Evolutionary conservation across 2,797 vertebrate genomes (phyloP), one percentile per base, ranked within the genome.

Genomic region (Rhyacichthys aspro): DNA sequence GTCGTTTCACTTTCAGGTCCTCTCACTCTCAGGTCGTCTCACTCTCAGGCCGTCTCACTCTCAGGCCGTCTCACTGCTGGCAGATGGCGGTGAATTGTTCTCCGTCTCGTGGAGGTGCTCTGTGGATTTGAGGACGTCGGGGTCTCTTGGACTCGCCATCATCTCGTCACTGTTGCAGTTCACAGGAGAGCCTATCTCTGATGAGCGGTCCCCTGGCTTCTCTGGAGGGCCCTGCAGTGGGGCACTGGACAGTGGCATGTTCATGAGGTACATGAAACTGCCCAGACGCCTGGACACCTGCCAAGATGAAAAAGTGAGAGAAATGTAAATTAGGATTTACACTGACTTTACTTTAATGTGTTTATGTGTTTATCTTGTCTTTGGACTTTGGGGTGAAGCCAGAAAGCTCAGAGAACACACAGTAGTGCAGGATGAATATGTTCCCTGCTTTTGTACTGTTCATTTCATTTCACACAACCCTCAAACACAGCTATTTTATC

Each of bases 261-360:
- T 95, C 93, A 94, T 93, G 92, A 94, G 94, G 82, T 93, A 96
- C 70, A 97, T 75, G 72, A 93, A 86, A 14, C 83, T 95, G 63
- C 95, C 95, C 81, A 96, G 34, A 8, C 94, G 93, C 15, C 94
- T 92, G 45, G 94, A 97, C 44, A 98, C 94, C 97, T 99, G 79
- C 34, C 18, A 37, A 18, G 17, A 42, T 37, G 38, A 53, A 32
- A 63, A 28, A 37, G 38, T 41, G 16, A 57, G 14, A 43, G 12
- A 14, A 42, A 14, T n/a, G 14, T 12, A n/a, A n/a, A 42, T n/a
- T 42, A n/a, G n/a, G n/a, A 28, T 28, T 28, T 28, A 28, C 7
- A 23, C 19, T 28, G 3, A 28, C n/a, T n/a, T n/a, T n/a, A n/a
- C n/a, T n/a, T n/a, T n/a, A n/a, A n/a, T n/a, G n/a, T n/a, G n/a